Conservation (phyloP, 1,140 invertebrate species). For the Hyles vespertilio region DNA sequence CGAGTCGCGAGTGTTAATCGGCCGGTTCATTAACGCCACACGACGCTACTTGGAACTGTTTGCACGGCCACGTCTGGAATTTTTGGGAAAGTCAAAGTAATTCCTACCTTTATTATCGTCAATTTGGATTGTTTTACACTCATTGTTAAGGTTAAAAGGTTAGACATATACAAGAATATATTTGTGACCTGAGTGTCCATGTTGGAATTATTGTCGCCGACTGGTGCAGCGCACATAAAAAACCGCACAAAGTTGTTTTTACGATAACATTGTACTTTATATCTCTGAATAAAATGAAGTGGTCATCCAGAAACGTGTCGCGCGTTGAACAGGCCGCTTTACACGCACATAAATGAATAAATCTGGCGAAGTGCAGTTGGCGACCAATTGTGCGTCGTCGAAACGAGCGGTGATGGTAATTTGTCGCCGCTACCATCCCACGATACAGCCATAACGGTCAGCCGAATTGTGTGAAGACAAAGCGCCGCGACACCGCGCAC, state of each 20-base stretch:
- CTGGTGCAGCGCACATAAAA: too few relatives aligned
- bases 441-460: conserved; percentile 1
- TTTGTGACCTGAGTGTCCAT: too few relatives aligned
- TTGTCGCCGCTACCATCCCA: conserved; percentile 13
- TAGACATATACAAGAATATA: too few relatives aligned
- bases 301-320: neutral
- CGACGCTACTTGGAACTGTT: neutral
- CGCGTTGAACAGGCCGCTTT: conserved; percentile 14
- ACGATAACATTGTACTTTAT: too few relatives aligned
- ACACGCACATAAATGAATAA: conserved; percentile 25
- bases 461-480: conserved; percentile 1
- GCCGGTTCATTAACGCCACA: neutral
- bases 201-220: too few relatives aligned
- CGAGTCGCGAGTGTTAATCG: conserved; percentile 2
- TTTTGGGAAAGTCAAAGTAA: neutral
- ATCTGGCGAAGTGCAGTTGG: conserved; percentile 27
- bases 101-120: too few relatives aligned
- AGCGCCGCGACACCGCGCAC: neutral
- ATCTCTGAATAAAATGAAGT: too few relatives aligned
- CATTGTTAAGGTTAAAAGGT: too few relatives aligned
- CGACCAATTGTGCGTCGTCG: conserved; percentile 26
- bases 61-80: neutral
- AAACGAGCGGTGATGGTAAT: conserved; percentile 23
- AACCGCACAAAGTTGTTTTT: too few relatives aligned
- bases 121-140: too few relatives aligned